phyloP scores from a whole-genome alignment of 2,797 vertebrate species.

The Mormyrus hasselquistii region DNA sequence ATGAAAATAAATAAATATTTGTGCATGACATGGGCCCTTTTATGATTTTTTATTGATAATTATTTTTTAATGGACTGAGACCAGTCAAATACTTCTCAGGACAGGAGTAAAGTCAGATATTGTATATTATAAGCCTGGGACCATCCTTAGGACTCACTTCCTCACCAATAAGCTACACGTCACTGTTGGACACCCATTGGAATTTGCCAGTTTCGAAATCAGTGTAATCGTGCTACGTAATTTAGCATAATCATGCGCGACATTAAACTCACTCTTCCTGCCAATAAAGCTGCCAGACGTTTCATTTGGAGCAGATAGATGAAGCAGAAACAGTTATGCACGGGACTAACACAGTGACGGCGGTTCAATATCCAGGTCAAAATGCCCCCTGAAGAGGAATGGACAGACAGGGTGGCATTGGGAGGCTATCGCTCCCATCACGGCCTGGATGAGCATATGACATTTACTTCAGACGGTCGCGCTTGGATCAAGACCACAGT shows the following conservation, averaged over 20 bases:
- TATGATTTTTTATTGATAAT: neutral
- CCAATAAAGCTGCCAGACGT: neutral
- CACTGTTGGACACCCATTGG: neutral
- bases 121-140: neutral
- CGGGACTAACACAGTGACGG: neutral
- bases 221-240: neutral
- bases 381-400: neutral
- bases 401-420: neutral
- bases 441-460: neutral
- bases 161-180: neutral
- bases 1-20: neutral
- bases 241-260: neutral
- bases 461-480: neutral
- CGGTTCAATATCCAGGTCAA: neutral
- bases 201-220: neutral
- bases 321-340: neutral
- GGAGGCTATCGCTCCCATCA: neutral
- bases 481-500: neutral
- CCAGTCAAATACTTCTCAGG: neutral
- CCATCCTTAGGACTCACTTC: neutral
- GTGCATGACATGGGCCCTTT: neutral
- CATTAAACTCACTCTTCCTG: neutral
- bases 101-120: neutral
- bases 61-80: neutral
- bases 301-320: neutral